phyloP scores from a whole-genome alignment of 2,888 invertebrate genomes.

The Encarsia formosa region DNA sequence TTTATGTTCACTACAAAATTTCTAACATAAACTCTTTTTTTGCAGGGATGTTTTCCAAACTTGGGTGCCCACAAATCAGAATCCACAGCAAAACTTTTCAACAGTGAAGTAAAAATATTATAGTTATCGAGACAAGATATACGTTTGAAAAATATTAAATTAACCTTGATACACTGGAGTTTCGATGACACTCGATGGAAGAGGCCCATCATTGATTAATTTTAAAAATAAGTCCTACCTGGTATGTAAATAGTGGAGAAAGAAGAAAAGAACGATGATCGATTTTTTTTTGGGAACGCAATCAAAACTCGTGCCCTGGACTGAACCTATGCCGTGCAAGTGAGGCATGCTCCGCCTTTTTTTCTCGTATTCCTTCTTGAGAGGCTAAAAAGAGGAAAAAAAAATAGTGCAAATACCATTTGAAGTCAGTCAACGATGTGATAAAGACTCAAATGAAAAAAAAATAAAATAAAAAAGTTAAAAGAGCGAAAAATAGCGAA shows the following conservation, averaged over 20 bases:
- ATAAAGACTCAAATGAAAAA: neutral
- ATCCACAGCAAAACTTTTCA: constrained; percentile 72
- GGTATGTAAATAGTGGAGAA: constrained; percentile 27
- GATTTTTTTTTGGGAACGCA: constrained; percentile 23
- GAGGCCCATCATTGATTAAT: constrained; percentile 28
- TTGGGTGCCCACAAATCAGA: constrained; percentile 83
- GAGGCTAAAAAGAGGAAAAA: too few species aligned
- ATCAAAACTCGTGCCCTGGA: constrained; percentile 28
- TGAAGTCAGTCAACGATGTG: neutral
- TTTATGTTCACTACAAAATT: neutral
- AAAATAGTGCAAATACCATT: neutral
- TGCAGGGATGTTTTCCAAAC: constrained; percentile 85
- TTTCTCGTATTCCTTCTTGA: too few species aligned
- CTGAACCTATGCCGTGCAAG: constrained; percentile 19
- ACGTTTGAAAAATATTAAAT: constrained; percentile 11
- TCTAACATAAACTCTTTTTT: too few species aligned
- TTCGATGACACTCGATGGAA: too few species aligned
- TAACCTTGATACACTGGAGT: constrained; percentile 21
- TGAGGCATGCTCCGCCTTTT: constrained; percentile 9
- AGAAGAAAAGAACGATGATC: constrained; percentile 11
- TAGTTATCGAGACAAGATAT: neutral
- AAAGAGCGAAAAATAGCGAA: constrained; percentile 11
- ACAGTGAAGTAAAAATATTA: constrained; percentile 67
- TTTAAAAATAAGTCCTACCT: constrained; percentile 27
- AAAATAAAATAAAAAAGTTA: neutral